Conservation (phyloP, 1,140 invertebrate genomes). For the Hydropsyche tenuis region DNA sequence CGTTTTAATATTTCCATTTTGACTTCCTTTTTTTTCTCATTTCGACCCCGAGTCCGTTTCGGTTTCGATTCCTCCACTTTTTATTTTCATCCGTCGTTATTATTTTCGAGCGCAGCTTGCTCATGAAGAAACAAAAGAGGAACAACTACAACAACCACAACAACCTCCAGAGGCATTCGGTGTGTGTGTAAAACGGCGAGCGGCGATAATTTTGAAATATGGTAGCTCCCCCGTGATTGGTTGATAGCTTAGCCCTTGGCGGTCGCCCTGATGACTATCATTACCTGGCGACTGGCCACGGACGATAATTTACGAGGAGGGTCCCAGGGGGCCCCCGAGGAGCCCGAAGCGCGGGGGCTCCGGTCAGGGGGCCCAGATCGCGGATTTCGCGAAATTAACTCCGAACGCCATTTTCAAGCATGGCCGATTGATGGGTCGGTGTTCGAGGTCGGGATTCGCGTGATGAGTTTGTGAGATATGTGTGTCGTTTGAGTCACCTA, state of each 20-base stretch:
- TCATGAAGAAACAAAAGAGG: constrained; percentile 48
- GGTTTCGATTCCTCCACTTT: background rate
- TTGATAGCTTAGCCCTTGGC: constrained; percentile 49
- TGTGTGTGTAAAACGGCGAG: constrained; percentile 26
- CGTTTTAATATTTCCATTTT: constrained; percentile 38
- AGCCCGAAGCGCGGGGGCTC: constrained; percentile 17
- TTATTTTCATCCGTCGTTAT: background rate
- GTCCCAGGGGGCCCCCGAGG: constrained; percentile 18
- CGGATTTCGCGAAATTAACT: too few relatives aligned
- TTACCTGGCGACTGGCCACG: constrained; percentile 48
- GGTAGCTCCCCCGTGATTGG: constrained; percentile 49
- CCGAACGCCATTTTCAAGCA: too few relatives aligned
- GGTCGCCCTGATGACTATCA: constrained; percentile 50
- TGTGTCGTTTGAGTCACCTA: too few relatives aligned
- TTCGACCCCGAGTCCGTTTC: background rate
- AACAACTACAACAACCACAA: constrained; percentile 38
- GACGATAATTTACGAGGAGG: constrained; percentile 45
- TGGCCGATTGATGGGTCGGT: too few relatives aligned
- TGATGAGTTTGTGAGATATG: too few relatives aligned
- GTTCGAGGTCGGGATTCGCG: too few relatives aligned
- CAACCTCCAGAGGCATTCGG: constrained; percentile 3
- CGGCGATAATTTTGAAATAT: constrained; percentile 51
- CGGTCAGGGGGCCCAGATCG: too few relatives aligned
- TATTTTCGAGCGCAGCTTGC: constrained; percentile 32
- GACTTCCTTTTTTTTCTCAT: constrained; percentile 39